A percentile compares a stretch with the other conserved stretches of the same genome.
Evolutionary conservation across 2,888 invertebrate genomes (phyloP).

Genomic region (Apotomis betuletana): DNA sequence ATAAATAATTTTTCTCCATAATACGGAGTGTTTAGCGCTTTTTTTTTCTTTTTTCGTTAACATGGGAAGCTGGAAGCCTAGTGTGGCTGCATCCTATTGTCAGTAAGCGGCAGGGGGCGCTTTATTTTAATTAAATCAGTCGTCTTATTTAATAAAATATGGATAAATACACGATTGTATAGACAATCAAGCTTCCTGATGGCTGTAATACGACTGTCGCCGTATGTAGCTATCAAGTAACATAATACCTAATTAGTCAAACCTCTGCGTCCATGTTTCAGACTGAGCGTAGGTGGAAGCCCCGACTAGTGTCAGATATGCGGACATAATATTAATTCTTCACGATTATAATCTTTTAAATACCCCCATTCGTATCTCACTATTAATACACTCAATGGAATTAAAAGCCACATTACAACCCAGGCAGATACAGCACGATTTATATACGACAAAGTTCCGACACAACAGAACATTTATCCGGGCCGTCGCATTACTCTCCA

Average conservation of each 20-base stretch:
- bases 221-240: neutral
- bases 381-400: slow-evolving; percentile 28
- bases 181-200: too few relatives aligned
- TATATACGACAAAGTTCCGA: slow-evolving; percentile 41
- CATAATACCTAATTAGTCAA: slow-evolving; percentile 3
- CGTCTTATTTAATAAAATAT: too few relatives aligned
- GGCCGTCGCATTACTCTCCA: slow-evolving; percentile 50
- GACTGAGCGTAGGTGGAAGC: slow-evolving; percentile 23
- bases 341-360: slow-evolving; percentile 24
- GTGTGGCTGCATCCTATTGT: too few relatives aligned
- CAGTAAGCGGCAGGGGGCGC: too few relatives aligned
- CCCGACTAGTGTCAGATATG: slow-evolving; percentile 16
- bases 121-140: too few relatives aligned
- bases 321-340: slow-evolving; percentile 29
- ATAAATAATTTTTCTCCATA: too few relatives aligned
- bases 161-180: too few relatives aligned
- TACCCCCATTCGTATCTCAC: slow-evolving; percentile 23
- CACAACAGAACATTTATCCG: slow-evolving; percentile 52
- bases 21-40: too few relatives aligned
- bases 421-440: slow-evolving; percentile 32
- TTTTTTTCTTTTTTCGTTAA: too few relatives aligned
- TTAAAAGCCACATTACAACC: slow-evolving; percentile 24
- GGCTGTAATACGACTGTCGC: neutral
- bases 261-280: neutral
- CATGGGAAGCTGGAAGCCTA: too few relatives aligned